phyloP scores from a whole-genome alignment of 2,888 invertebrate species.

The Sinodicranocentrus sp. region DNA sequence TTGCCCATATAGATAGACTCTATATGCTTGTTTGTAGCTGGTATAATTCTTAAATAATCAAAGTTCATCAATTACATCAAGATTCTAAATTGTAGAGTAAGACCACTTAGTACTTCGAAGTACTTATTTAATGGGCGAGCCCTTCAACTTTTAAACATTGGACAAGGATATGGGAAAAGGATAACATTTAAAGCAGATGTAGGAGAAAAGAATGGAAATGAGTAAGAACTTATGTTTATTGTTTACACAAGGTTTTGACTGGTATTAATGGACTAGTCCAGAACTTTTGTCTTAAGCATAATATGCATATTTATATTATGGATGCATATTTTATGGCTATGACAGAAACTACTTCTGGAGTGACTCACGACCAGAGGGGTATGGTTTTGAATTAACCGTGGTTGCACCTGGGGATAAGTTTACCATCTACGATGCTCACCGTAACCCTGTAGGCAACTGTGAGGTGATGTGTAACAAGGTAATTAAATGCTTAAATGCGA shows the following conservation, averaged over 20 bases:
- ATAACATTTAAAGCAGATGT: constrained; percentile 85
- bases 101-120: constrained; percentile 81
- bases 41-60: neutral
- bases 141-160: constrained; percentile 84
- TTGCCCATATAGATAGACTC: no score
- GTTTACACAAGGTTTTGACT: no score
- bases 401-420: constrained; percentile 85
- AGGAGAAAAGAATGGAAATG: constrained; percentile 83
- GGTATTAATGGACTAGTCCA: no score
- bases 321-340: no score
- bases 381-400: constrained; percentile 85
- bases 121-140: constrained; percentile 84
- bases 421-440: constrained; percentile 85
- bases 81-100: no score
- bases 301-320: no score
- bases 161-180: constrained; percentile 86
- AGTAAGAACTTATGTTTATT: constrained; percentile 53
- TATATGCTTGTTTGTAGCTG: neutral
- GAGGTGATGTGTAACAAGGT: constrained; percentile 85
- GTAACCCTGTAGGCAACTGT: constrained; percentile 84
- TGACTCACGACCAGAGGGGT: constrained; percentile 86
- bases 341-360: constrained; percentile 87
- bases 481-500: constrained; percentile 72
- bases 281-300: no score
- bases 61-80: no score